Percentiles rank a stretch among this genome's conserved stretches.
phyloP scores from a whole-genome alignment of 2,113 vertebrate genomes.

The Eolophus roseicapilla region DNA sequence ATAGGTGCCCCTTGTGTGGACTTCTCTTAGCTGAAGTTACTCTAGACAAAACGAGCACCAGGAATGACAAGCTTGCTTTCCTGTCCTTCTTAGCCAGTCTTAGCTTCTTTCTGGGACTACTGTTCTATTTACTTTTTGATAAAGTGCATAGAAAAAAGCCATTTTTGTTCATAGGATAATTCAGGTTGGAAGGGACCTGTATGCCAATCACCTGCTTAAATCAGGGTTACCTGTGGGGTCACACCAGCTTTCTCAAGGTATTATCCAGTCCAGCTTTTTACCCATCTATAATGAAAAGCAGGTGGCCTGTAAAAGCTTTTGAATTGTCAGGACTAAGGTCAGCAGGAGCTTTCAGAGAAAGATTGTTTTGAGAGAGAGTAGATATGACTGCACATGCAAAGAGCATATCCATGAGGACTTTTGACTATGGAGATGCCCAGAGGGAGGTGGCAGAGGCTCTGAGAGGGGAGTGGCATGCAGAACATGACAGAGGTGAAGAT shows the following conservation, averaged over 20 bases:
- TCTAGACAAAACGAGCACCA: neutral
- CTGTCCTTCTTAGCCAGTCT: neutral
- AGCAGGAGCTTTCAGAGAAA: neutral
- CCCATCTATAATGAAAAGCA: neutral
- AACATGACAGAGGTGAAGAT: neutral
- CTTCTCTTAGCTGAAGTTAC: neutral
- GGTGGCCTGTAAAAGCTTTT: neutral
- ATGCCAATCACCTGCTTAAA: neutral
- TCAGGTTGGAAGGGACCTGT: neutral
- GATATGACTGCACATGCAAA: neutral
- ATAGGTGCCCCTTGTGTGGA: neutral
- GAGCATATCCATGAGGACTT: neutral
- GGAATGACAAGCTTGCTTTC: neutral
- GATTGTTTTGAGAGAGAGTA: neutral
- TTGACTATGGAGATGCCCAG: neutral
- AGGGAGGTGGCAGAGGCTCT: neutral
- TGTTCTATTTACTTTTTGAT: neutral
- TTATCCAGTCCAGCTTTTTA: neutral
- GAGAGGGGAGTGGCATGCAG: accelerated
- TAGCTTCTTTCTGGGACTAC: neutral
- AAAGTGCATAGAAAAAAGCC: neutral
- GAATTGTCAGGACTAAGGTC: neutral
- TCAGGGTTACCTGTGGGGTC: neutral
- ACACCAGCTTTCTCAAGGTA: neutral
- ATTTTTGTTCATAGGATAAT: neutral